A percentile compares a stretch with the other conserved stretches of the same genome.
phyloP scores from a whole-genome alignment of 92 coral and sea anemone genomes.

The Epizoanthus ramosus region DNA sequence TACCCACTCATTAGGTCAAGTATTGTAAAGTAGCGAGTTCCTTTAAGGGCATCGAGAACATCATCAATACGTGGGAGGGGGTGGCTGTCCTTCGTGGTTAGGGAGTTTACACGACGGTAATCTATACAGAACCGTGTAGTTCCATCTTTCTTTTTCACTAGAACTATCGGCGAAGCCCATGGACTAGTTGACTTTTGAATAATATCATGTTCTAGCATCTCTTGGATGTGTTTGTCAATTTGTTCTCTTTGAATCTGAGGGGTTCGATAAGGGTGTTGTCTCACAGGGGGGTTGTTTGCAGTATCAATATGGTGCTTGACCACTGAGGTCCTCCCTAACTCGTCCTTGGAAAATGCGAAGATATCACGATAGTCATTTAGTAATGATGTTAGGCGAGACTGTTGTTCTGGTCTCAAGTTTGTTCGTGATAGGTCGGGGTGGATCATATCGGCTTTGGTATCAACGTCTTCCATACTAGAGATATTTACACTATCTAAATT shows the following conservation, averaged over 20 bases:
- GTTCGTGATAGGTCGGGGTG: background rate
- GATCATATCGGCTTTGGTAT: background rate
- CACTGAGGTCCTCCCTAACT: too few species aligned
- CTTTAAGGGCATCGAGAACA: too few species aligned
- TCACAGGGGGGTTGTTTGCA: background rate
- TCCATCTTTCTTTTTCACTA: background rate
- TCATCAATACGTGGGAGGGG: too few species aligned
- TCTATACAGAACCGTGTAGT: too few species aligned
- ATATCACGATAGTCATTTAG: background rate
- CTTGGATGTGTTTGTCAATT: slow-evolving; percentile 7
- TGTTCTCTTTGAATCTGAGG: background rate
- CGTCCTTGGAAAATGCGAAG: background rate
- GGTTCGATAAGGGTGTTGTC: background rate
- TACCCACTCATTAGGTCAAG: too few species aligned
- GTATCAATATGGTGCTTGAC: background rate
- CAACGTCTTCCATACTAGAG: background rate
- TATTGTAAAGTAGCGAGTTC: background rate
- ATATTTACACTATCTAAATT: background rate
- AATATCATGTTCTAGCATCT: background rate
- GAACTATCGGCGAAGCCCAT: background rate
- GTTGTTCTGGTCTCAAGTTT: background rate
- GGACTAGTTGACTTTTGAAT: too few species aligned
- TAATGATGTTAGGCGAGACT: background rate
- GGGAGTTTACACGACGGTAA: too few species aligned
- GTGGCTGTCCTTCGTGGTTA: background rate